Conservation (phyloP, 2,113 vertebrate genomes). For the Calonectris borealis region DNA sequence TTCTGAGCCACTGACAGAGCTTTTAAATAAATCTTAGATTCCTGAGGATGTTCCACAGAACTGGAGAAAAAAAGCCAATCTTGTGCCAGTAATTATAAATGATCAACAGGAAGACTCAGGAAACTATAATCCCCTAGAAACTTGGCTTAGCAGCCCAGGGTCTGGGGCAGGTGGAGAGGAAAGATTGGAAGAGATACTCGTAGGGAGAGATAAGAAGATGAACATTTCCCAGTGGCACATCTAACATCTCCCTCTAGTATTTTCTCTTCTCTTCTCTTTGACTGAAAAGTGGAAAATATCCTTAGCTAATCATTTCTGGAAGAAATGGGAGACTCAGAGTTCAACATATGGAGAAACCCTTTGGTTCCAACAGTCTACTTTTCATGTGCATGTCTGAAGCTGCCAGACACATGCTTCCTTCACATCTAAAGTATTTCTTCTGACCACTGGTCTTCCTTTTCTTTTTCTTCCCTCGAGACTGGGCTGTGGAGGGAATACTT, state of each 20-base stretch:
- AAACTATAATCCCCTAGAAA: conserved; percentile 16
- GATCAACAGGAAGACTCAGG: not conserved
- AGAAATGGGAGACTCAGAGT: conserved; percentile 34
- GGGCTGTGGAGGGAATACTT: not conserved
- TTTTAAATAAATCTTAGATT: conserved; percentile 1
- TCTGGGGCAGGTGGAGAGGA: not conserved
- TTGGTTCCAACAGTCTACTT: conserved; percentile 55
- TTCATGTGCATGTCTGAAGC: conserved; percentile 39
- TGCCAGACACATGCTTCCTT: conserved; percentile 63
- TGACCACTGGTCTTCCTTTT: conserved; percentile 47
- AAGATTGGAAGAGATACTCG: not conserved
- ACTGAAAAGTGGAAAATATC: conserved; percentile 60
- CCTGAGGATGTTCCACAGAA: not conserved
- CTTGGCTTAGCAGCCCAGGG: not conserved
- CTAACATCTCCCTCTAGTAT: conserved; percentile 4
- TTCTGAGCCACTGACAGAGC: not conserved
- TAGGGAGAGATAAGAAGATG: conserved; percentile 12
- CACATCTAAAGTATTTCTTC: conserved; percentile 41
- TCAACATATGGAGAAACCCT: conserved; percentile 52
- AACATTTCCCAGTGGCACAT: conserved; percentile 14
- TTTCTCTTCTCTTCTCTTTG: conserved; percentile 21
- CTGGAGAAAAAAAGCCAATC: not conserved
- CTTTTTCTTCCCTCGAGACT: not conserved
- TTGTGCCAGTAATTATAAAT: conserved; percentile 9
- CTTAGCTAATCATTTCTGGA: conserved; percentile 65